Conservation (phyloP, 2,113 vertebrate genomes). For the Gadus macrocephalus region DNA sequence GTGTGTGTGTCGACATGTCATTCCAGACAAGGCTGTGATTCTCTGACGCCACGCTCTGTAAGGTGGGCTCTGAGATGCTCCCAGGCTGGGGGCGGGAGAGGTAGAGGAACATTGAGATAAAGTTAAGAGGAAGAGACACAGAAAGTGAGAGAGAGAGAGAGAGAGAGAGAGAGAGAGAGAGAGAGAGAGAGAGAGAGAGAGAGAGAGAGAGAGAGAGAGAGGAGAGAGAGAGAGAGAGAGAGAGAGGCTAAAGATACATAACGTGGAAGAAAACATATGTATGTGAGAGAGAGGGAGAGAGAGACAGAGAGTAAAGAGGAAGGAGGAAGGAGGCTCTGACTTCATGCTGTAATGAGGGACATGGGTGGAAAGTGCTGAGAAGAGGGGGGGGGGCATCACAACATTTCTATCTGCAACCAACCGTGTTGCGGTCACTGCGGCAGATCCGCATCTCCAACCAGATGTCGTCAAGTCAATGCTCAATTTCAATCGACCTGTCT, state of each 20-base stretch:
- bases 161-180: conserved; percentile 30
- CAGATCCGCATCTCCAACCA: conserved; percentile 9
- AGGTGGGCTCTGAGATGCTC: conserved; percentile 65
- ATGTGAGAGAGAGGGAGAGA: conserved; percentile 10
- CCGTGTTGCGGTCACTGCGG: conserved; percentile 40
- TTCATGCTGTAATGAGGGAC: conserved; percentile 70
- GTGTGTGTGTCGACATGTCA: conserved; percentile 48
- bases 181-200: conserved; percentile 45
- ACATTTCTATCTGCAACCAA: conserved; percentile 68
- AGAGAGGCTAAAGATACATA: conserved; percentile 28
- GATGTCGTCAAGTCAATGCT: too few relatives aligned
- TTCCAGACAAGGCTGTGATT: conserved; percentile 63
- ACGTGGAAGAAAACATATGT: too few relatives aligned
- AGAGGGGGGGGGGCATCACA: conserved; percentile 62
- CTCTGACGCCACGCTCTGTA: conserved; percentile 61
- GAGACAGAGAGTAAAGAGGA: conserved; percentile 25
- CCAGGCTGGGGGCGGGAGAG: conserved; percentile 42
- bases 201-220: conserved; percentile 32
- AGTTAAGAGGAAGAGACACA: conserved; percentile 26
- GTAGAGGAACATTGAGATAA: conserved; percentile 31
- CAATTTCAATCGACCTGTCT: too few relatives aligned
- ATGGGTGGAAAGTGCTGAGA: conserved; percentile 39
- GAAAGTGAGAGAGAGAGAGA: conserved; percentile 35
- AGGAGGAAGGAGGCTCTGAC: conserved; percentile 67
- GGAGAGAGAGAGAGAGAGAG: conserved; percentile 37